Evolutionary conservation across 2,113 vertebrate species (phyloP).

Genomic region (Bubo blakistoni): DNA sequence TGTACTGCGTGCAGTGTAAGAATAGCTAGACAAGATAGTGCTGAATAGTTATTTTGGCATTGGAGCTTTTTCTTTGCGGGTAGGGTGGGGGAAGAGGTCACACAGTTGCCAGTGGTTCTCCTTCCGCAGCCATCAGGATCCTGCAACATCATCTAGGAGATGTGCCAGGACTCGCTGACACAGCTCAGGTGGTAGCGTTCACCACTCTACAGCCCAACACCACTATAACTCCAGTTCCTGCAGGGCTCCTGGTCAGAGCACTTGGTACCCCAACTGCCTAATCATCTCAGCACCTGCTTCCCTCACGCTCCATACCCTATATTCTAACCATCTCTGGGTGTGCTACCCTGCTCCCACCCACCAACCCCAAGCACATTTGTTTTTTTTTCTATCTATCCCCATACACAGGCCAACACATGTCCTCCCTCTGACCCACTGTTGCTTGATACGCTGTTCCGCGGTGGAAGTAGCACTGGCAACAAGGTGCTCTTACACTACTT

Average conservation of each 20-base stretch:
- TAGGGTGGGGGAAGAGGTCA: background rate
- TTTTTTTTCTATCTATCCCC: background rate
- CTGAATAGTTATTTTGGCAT: slow-evolving; percentile 3
- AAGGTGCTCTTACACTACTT: background rate
- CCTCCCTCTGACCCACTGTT: background rate
- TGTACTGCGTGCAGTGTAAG: background rate
- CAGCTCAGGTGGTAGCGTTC: background rate
- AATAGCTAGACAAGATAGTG: background rate
- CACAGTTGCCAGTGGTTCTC: background rate
- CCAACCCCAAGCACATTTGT: background rate
- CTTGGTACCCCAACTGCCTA: background rate
- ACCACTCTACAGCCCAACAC: background rate
- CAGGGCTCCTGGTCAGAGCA: background rate
- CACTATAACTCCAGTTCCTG: background rate
- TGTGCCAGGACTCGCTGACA: background rate
- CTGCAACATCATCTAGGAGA: background rate
- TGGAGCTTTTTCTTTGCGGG: background rate
- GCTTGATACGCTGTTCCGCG: background rate
- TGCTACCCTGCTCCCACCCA: background rate
- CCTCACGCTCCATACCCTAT: background rate
- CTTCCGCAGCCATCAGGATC: background rate
- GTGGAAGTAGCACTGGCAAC: background rate
- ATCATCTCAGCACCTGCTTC: background rate
- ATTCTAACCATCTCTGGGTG: background rate
- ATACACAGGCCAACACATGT: background rate